Percentiles rank a stretch among this genome's conserved stretches.
Evolutionary conservation across 1,140 invertebrate genomes (phyloP).

Genomic region (Cyclargus thomasi): DNA sequence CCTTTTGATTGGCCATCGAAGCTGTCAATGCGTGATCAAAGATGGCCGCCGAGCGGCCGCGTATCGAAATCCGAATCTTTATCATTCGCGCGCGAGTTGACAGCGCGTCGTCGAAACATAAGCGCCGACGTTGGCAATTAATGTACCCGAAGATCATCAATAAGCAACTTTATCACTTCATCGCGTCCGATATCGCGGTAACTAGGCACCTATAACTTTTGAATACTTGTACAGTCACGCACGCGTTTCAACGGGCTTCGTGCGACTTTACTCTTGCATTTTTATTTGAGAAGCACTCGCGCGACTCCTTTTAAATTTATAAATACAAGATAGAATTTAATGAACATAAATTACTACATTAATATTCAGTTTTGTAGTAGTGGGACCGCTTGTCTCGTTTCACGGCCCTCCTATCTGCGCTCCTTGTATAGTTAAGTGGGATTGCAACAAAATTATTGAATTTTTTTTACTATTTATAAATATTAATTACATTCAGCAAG

Average conservation of each 20-base stretch:
- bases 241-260: conserved; percentile 44
- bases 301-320: conserved; percentile 24
- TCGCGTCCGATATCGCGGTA: conserved; percentile 57
- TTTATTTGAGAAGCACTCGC: conserved; percentile 36
- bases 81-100: conserved; percentile 62
- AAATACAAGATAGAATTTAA: conserved; percentile 11
- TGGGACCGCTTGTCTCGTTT: not conserved
- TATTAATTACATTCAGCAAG: not conserved
- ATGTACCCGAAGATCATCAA: conserved; percentile 70
- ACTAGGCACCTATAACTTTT: conserved; percentile 58
- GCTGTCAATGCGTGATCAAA: conserved; percentile 60
- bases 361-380: not conserved
- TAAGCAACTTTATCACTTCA: conserved; percentile 73
- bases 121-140: conserved; percentile 71
- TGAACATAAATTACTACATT: conserved; percentile 12
- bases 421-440: not conserved
- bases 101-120: conserved; percentile 50
- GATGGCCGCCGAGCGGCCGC: conserved; percentile 41
- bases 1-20: conserved; percentile 60
- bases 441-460: not conserved
- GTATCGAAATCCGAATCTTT: conserved; percentile 62
- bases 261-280: conserved; percentile 30
- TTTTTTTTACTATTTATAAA: not conserved
- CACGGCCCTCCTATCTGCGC: not conserved
- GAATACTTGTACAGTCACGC: conserved; percentile 60